phyloP scores from a whole-genome alignment of 2,113 vertebrate species.

The Notothenia coriiceps region DNA sequence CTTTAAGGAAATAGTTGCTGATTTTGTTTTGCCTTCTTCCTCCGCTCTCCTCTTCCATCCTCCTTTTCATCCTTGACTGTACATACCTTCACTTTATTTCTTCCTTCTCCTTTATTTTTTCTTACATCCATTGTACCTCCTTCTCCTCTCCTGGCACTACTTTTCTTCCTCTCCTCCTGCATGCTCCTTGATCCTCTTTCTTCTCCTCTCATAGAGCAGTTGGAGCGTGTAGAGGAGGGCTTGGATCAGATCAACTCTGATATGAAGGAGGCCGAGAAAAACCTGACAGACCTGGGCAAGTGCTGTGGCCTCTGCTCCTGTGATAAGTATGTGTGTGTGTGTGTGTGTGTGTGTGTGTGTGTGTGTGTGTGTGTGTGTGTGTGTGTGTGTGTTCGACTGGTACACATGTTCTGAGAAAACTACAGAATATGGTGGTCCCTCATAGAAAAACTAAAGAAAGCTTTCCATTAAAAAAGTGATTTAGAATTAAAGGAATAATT shows the following conservation, averaged over 20 bases:
- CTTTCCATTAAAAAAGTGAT: neutral
- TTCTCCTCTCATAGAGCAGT: constrained; percentile 80
- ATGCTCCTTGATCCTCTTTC: neutral
- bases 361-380: neutral
- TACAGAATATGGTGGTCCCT: neutral
- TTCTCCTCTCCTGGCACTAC: neutral
- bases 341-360: neutral
- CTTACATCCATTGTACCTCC: too few relatives aligned
- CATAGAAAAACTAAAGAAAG: neutral
- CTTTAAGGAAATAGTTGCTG: constrained; percentile 7
- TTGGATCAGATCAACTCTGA: constrained; percentile 89
- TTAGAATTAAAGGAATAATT: neutral
- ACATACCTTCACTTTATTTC: too few relatives aligned
- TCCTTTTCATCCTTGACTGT: neutral
- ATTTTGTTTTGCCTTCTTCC: constrained; percentile 15
- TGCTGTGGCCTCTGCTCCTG: constrained; percentile 88
- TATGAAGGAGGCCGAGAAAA: constrained; percentile 89
- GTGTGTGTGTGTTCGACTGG: neutral
- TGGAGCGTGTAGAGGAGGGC: constrained; percentile 87
- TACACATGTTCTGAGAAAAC: too few relatives aligned
- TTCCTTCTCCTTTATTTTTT: neutral
- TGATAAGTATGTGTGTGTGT: constrained; percentile 80
- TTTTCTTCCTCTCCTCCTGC: neutral
- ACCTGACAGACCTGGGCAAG: constrained; percentile 86
- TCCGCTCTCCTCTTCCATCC: neutral